Percentiles rank a stretch among this genome's conserved stretches.
phyloP scores from a whole-genome alignment of 2,113 vertebrate genomes.

The Hyaena hyaena region DNA sequence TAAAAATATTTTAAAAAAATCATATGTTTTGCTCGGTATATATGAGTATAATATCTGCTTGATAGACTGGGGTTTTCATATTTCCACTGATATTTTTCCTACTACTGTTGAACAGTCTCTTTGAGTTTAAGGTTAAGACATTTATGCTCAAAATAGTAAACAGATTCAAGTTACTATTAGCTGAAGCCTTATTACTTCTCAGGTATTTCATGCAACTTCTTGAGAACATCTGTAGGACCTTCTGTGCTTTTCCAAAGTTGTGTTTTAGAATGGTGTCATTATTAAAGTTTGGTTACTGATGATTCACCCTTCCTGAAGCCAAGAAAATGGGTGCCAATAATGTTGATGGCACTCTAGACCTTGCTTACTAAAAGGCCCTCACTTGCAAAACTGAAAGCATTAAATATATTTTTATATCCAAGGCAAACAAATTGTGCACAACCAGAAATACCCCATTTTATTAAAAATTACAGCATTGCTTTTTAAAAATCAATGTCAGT shows the following conservation, averaged over 20 bases:
- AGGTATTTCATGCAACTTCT: background rate
- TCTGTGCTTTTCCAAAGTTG: constrained; percentile 10
- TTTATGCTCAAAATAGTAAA: background rate
- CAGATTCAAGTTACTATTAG: background rate
- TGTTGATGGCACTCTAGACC: background rate
- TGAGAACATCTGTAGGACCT: background rate
- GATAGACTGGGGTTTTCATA: background rate
- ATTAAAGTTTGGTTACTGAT: constrained; percentile 21
- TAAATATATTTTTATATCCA: background rate
- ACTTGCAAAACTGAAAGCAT: constrained; percentile 36
- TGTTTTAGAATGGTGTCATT: constrained; percentile 41
- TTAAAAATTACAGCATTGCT: background rate
- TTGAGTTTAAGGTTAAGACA: background rate
- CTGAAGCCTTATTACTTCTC: background rate
- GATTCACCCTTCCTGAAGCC: background rate
- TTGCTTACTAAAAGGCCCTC: constrained; percentile 23
- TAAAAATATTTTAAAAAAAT: background rate
- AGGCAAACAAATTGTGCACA: constrained; percentile 24
- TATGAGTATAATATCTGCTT: background rate
- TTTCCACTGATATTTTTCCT: background rate
- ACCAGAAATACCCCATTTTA: background rate
- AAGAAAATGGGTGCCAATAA: background rate
- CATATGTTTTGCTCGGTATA: background rate
- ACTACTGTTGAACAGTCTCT: background rate
- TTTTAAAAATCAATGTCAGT: constrained; percentile 20